Evolutionary conservation across 2,113 vertebrate species (phyloP).

Genomic region (Bambusicola thoracicus): DNA sequence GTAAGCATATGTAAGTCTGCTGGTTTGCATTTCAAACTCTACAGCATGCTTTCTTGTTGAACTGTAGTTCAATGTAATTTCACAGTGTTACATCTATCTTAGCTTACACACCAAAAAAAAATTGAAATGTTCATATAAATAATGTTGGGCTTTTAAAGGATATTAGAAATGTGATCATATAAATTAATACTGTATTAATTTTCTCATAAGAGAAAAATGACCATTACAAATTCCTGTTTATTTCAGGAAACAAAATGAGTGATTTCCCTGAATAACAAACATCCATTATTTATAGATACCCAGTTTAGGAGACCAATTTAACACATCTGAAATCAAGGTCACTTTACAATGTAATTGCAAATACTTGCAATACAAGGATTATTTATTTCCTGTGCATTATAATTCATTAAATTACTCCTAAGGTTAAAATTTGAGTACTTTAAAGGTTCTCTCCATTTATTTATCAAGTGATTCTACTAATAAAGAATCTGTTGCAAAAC

Average conservation of each 20-base stretch:
- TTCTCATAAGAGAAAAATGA: conserved; percentile 49
- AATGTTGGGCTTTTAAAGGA: conserved; percentile 47
- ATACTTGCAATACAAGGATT: conserved; percentile 62
- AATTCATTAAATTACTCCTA: conserved; percentile 66
- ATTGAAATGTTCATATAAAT: conserved; percentile 8
- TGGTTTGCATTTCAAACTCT: neutral
- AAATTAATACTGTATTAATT: conserved; percentile 34
- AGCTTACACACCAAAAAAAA: neutral
- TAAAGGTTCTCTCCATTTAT: conserved; percentile 37
- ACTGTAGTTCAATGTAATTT: neutral
- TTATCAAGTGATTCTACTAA: neutral
- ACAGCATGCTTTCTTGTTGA: neutral
- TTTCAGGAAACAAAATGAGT: conserved; percentile 39
- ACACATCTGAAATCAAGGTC: conserved; percentile 69
- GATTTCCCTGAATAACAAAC: conserved; percentile 61
- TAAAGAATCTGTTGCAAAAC: neutral
- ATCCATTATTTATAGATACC: conserved; percentile 61
- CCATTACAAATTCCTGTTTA: conserved; percentile 29
- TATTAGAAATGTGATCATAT: conserved; percentile 14
- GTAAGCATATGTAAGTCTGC: neutral
- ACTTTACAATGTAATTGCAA: conserved; percentile 71
- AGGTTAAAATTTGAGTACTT: conserved; percentile 55
- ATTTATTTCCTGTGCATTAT: conserved; percentile 56
- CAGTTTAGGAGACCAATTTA: conserved; percentile 69
- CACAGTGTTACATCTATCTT: conserved; percentile 24